These are phyloP conservation scores for Tetragonula carbonaria DNA, from an alignment of 2,888 invertebrate genomes.

Conservation along the genomic window DNA sequence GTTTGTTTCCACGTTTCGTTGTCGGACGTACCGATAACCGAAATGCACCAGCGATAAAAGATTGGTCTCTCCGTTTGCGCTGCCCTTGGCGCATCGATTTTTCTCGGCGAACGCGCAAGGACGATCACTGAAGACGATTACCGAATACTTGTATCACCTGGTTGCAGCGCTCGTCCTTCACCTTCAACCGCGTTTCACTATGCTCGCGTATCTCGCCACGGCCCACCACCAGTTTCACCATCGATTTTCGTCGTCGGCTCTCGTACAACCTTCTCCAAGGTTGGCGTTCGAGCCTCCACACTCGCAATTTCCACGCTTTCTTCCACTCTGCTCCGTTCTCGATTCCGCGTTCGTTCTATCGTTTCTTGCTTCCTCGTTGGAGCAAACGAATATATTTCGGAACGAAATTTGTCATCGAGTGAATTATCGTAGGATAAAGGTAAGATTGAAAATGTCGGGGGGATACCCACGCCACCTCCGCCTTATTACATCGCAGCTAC, in stretches of 20 bases:
- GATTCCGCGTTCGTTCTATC: too few relatives aligned
- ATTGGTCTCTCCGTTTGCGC: neutral
- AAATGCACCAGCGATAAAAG: neutral
- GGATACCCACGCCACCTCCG: slow-evolving; percentile 14
- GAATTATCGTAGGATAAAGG: neutral
- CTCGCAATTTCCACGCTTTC: slow-evolving; percentile 20
- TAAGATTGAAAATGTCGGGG: neutral
- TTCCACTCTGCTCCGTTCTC: neutral
- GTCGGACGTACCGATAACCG: neutral
- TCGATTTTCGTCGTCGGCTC: slow-evolving; percentile 68
- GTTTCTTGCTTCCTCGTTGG: too few relatives aligned
- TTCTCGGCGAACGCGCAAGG: slow-evolving; percentile 61
- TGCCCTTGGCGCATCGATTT: slow-evolving; percentile 55
- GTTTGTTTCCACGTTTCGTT: neutral
- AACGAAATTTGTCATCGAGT: neutral
- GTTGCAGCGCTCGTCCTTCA: slow-evolving; percentile 67
- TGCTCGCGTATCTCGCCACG: slow-evolving; percentile 60
- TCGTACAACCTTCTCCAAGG: slow-evolving; percentile 67
- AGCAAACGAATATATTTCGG: too few relatives aligned
- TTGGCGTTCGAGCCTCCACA: slow-evolving; percentile 41
- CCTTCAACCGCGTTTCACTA: slow-evolving; percentile 68
- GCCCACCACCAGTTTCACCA: slow-evolving; percentile 66
- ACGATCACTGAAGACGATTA: slow-evolving; percentile 68
- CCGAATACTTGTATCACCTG: slow-evolving; percentile 69
- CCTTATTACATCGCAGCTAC: slow-evolving; percentile 13